phyloP scores from a whole-genome alignment of 2,888 invertebrate species.

The Andrena marginata region DNA sequence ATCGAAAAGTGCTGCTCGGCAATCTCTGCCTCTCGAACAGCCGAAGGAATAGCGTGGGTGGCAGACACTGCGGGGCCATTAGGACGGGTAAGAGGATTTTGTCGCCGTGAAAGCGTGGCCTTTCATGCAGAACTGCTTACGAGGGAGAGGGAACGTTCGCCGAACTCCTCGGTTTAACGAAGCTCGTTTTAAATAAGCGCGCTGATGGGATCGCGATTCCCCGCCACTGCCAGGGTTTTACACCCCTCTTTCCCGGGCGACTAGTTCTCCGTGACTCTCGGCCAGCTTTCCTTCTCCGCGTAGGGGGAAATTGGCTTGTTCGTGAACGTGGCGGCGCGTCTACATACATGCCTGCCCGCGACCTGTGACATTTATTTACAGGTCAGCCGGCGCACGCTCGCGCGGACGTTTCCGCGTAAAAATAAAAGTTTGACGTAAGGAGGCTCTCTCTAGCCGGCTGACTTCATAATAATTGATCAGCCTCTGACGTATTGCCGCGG shows the following conservation, averaged over 20 bases:
- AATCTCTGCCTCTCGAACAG: not conserved
- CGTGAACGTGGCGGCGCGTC: conserved; percentile 26
- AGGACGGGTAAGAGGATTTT: not conserved
- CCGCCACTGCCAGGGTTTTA: not conserved
- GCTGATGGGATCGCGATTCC: not conserved
- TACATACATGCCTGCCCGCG: conserved; percentile 7
- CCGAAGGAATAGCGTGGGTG: not conserved
- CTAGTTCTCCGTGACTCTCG: not conserved
- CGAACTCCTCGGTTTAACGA: not conserved
- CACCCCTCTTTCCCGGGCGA: not conserved
- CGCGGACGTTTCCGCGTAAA: conserved; percentile 54
- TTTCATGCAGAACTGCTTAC: not conserved
- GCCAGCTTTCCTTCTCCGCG: not conserved
- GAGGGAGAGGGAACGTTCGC: not conserved
- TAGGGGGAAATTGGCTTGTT: conserved; percentile 11
- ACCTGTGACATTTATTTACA: conserved; percentile 67
- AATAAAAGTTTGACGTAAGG: conserved; percentile 63
- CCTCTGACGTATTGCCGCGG: conserved; percentile 38
- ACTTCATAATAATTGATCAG: conserved; percentile 57
- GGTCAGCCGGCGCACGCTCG: conserved; percentile 52
- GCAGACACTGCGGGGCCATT: not conserved
- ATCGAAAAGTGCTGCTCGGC: not conserved
- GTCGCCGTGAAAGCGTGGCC: not conserved
- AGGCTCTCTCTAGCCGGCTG: conserved; percentile 21
- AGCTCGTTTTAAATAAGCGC: not conserved